Conservation (phyloP, 2,113 vertebrate species). For the Tursiops truncatus region DNA sequence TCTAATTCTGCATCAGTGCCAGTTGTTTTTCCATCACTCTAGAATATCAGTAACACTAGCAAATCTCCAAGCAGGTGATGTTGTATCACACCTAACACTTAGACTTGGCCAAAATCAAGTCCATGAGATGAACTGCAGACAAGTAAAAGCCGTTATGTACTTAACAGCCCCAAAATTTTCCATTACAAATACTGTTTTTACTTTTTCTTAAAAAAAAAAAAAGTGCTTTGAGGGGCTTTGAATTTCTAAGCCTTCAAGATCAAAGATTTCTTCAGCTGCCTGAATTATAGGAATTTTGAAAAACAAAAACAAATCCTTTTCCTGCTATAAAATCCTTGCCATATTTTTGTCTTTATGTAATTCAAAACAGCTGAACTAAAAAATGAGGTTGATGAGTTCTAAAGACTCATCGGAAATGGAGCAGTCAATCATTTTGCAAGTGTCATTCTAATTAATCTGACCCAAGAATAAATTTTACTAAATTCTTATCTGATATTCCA, state of each 20-base stretch:
- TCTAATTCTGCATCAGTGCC: not conserved
- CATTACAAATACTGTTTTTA: slow-evolving; percentile 71
- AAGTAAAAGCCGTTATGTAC: slow-evolving; percentile 25
- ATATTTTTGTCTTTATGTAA: slow-evolving; percentile 70
- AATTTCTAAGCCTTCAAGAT: slow-evolving; percentile 66
- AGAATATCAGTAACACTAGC: not conserved
- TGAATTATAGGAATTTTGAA: slow-evolving; percentile 69
- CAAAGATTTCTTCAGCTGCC: slow-evolving; percentile 65
- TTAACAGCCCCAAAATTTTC: slow-evolving; percentile 53
- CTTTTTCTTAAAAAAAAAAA: slow-evolving; percentile 34
- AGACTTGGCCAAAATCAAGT: slow-evolving; percentile 29
- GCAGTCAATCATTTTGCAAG: slow-evolving; percentile 32
- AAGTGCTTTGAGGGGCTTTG: slow-evolving; percentile 50
- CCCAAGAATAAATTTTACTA: slow-evolving; percentile 19
- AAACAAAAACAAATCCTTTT: slow-evolving; percentile 72
- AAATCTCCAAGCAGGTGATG: not conserved
- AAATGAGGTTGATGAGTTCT: slow-evolving; percentile 29
- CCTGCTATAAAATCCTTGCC: slow-evolving; percentile 63
- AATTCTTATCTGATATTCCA: slow-evolving; percentile 13
- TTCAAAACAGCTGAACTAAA: slow-evolving; percentile 62
- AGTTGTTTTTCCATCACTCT: not conserved
- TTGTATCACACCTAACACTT: slow-evolving; percentile 16
- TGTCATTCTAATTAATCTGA: slow-evolving; percentile 30
- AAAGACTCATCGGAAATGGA: slow-evolving; percentile 37
- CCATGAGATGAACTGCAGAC: slow-evolving; percentile 43